A percentile compares a stretch with the other conserved stretches of the same genome.
Conservation (phyloP, 2,888 invertebrate genomes). For the Esperia sulphurella region DNA sequence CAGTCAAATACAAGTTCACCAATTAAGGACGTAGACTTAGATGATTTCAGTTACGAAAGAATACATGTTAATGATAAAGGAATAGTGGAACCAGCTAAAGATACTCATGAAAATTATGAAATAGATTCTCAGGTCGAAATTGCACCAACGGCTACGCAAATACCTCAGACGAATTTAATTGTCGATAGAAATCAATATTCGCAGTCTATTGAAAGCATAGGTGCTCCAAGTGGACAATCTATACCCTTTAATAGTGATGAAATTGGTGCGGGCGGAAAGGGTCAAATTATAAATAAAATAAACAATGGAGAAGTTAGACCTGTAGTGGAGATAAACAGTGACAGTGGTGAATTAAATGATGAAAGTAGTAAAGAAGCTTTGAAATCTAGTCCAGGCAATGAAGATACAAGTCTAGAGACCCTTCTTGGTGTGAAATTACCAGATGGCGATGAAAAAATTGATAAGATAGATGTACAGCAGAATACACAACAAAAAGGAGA, state of each 20-base stretch:
- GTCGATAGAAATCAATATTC: conserved; percentile 17
- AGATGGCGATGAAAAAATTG: conserved; percentile 24
- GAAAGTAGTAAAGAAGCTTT: conserved; percentile 20
- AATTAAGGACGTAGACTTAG: conserved; percentile 43
- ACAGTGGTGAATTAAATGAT: conserved; percentile 31
- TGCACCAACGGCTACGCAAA: conserved; percentile 20
- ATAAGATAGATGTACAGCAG: conserved; percentile 27
- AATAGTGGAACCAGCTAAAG: conserved; percentile 33
- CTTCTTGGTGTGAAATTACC: conserved; percentile 31
- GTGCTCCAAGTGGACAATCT: conserved; percentile 15
- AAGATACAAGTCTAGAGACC: conserved; percentile 39
- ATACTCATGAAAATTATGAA: conserved; percentile 27
- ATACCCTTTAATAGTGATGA: conserved; percentile 5
- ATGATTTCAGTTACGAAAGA: conserved; percentile 49
- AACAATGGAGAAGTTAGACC: conserved; percentile 64
- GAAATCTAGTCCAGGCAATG: conserved; percentile 20
- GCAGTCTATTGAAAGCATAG: conserved; percentile 19
- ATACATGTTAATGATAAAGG: conserved; percentile 42
- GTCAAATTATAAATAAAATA: conserved; percentile 26
- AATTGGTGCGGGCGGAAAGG: conserved; percentile 25
- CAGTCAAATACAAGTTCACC: conserved; percentile 15
- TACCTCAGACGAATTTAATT: conserved; percentile 15
- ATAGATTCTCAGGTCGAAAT: conserved; percentile 25
- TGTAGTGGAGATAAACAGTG: conserved; percentile 57
- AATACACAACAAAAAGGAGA: conserved; percentile 29